These are phyloP conservation scores for Bufo gargarizans DNA, from an alignment of 2,113 vertebrate species.

Conservation along the genomic window DNA sequence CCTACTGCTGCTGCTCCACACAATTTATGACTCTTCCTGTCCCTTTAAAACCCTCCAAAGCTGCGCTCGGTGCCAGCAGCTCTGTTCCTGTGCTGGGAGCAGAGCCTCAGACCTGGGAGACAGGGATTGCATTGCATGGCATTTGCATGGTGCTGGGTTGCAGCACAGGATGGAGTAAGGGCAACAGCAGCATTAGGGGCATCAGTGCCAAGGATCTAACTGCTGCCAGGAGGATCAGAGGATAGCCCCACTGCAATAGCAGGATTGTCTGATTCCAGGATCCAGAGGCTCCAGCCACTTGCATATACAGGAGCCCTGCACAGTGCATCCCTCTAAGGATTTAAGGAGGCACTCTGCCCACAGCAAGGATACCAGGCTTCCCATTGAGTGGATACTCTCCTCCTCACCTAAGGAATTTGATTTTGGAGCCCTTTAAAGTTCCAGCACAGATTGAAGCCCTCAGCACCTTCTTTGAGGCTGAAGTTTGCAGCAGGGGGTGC, in stretches of 20 bases:
- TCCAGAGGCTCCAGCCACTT: background rate
- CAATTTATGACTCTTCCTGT: slow-evolving; percentile 37
- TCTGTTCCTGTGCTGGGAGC: slow-evolving; percentile 13
- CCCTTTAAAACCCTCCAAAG: slow-evolving; percentile 42
- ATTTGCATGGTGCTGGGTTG: slow-evolving; percentile 7
- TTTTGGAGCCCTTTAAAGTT: slow-evolving; percentile 27
- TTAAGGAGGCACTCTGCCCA: background rate
- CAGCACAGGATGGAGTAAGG: background rate
- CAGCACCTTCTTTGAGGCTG: background rate
- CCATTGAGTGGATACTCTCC: background rate
- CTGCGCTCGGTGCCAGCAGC: slow-evolving; percentile 46
- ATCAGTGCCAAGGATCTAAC: background rate
- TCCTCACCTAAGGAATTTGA: background rate
- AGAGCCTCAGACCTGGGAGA: slow-evolving; percentile 17
- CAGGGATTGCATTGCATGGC: slow-evolving; percentile 7
- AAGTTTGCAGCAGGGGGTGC: slow-evolving; percentile 45
- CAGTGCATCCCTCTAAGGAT: slow-evolving; percentile 1
- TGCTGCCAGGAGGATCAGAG: slow-evolving; percentile 9
- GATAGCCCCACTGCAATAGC: background rate
- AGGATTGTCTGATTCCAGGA: slow-evolving; percentile 2
- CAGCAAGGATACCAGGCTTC: slow-evolving; percentile 9
- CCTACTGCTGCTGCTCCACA: background rate
- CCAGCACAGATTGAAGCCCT: background rate
- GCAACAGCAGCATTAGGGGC: slow-evolving; percentile 1
- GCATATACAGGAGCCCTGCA: background rate